Base-by-base conservation (phyloP, 2,797 vertebrate species). In the Syngnathus acus region DNA sequence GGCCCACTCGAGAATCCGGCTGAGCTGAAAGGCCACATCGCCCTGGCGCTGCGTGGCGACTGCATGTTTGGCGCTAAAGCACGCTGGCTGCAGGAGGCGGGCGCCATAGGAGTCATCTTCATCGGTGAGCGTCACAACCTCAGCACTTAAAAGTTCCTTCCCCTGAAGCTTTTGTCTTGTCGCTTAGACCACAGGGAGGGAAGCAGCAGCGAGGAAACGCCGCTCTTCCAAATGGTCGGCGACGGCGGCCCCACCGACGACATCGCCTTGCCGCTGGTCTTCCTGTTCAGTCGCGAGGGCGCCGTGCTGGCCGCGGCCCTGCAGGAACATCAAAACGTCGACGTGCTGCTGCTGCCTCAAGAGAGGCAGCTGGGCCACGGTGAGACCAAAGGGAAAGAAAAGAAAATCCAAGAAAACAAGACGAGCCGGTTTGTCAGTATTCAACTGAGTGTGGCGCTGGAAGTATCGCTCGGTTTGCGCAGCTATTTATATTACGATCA, bases 201-300 rank as follows among this genome's bases (percentile, higher is more conserved):
- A 58, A 93, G 91, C 65, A 92, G 84, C 63, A 92, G 88, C 5
- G 82, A 89, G 50, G 91, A 91, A 13, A 90, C 91, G 0, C 91
- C 92, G 7, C 90, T 93, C 19, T 93, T 93, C 72, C 92, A 93
- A 81, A 93, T 93, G 92, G 91, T 92, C 16, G 92, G 92, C 21
- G 92, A 93, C 7, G 92, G 92, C 0, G 89, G 89, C 65, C 76
- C 89, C 62, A 90, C 87, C 1, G 81, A 83, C 4, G 91, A 92
- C 82, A 85, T 93, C 72, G 76, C 66, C 1, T 61, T 93, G 51
- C 92, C 92, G 3, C 77, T 93, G 71, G 86, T 92, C 17, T 93
- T 93, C 73, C 84, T 93, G 55, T 93, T 93, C 78, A 87, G 88
- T 73, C 86, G 67, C 0, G 92, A 93, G 69, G 92, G 92, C 19